These are phyloP conservation scores for Lasioglossum calceatum DNA, from an alignment of 2,888 invertebrate genomes.

Conservation along the genomic window DNA sequence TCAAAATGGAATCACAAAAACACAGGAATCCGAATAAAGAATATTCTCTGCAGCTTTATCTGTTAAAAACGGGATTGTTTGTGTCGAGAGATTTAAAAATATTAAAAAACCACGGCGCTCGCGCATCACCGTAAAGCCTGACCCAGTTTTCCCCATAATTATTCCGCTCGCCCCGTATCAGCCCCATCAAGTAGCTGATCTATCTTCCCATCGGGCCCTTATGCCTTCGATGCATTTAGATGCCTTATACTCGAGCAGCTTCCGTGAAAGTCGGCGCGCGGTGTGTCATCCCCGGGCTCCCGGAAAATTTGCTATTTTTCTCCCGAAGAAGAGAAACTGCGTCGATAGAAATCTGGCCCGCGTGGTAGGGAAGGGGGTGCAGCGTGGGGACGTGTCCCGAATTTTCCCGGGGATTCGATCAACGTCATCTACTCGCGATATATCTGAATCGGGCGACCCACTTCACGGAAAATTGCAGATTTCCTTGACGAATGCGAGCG, in stretches of 20 bases:
- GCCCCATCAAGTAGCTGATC: not conserved
- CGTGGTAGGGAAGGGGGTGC: not conserved
- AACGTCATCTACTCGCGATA: constrained; percentile 46
- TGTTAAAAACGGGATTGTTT: not conserved
- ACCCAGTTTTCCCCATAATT: not conserved
- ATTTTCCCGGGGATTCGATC: constrained; percentile 37
- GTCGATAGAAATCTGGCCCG: constrained; percentile 28
- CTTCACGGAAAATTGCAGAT: constrained; percentile 47
- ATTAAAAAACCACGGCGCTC: not conserved
- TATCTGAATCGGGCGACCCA: constrained; percentile 44
- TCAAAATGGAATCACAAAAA: not conserved
- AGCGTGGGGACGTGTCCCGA: constrained; percentile 29
- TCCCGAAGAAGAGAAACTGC: not conserved
- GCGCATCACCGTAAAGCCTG: not conserved
- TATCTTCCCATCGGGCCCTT: constrained; percentile 1
- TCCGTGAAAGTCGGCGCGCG: not conserved
- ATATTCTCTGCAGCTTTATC: not conserved
- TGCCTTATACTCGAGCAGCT: not conserved
- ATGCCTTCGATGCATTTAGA: constrained; percentile 11
- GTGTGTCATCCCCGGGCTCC: not conserved
- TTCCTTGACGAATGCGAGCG: constrained; percentile 43
- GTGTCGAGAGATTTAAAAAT: not conserved
- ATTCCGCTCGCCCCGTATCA: not conserved
- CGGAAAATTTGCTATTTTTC: constrained; percentile 13
- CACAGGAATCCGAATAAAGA: not conserved